Conservation (phyloP, 1,140 invertebrate species). For the Frieseomelitta varia region DNA sequence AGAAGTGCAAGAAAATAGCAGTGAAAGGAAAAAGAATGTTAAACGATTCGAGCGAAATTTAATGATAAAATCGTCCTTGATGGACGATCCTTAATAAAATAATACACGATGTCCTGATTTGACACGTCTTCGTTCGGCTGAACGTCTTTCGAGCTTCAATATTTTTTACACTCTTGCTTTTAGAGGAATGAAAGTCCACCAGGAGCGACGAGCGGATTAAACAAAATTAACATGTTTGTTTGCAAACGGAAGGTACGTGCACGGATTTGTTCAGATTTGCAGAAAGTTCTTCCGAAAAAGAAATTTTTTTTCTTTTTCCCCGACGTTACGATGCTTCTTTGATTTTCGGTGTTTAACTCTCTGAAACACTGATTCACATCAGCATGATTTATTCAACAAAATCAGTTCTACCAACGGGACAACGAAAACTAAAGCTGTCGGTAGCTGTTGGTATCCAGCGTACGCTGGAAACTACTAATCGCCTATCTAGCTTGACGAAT, state of each 20-base stretch:
- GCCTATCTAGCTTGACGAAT: background rate
- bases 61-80: too few species aligned
- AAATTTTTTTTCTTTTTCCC: too few species aligned
- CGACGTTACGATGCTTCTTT: background rate
- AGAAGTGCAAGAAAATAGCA: too few species aligned
- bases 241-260: background rate
- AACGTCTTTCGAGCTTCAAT: background rate
- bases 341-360: background rate
- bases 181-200: background rate
- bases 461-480: background rate
- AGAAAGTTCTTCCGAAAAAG: background rate
- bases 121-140: background rate
- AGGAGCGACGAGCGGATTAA: background rate
- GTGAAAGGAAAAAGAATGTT: too few species aligned
- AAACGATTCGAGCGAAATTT: too few species aligned
- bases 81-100: too few species aligned
- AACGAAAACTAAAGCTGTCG: background rate
- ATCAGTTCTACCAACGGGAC: background rate
- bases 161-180: background rate
- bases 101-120: too few species aligned
- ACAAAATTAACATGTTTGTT: background rate
- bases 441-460: too few species aligned
- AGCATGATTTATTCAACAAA: background rate
- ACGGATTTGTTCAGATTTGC: background rate
- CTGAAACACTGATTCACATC: background rate